Base-by-base conservation (phyloP, 2,888 invertebrate genomes). In the Venusia cambrica region DNA sequence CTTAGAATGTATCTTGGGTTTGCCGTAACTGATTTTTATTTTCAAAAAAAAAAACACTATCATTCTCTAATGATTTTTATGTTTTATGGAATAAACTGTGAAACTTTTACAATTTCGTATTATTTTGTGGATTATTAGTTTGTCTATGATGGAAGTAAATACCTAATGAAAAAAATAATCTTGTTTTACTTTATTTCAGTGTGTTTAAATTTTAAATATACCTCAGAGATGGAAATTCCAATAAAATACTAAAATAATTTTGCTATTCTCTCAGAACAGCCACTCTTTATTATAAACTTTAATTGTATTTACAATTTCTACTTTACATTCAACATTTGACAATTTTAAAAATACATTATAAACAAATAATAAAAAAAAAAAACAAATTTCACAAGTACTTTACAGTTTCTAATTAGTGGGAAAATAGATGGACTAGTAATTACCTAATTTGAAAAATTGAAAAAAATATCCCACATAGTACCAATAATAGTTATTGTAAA, bases 241-340 rank as follows among this genome's bases (percentile, higher is more conserved):
- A 50, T 51, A 46, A 57, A 56, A 58, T 57, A 59, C 37, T 39
- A 32, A 26, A 48, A 50, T 52, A 58, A 63, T 72, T 68, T 77
- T 66, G 74, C 55, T 54, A 70, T 73, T 58, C 87, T 87, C 75
- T 63, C 73, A 87, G 87, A 79, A 83, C 69, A 70, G 57, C 73
- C 75, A 69, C 73, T 73, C 69, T 85, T 87, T 87, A 87, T 87
- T 80, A 87, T 85, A 87, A 87, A 85, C 87, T 85, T 87, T 87
- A 85, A 84, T 75, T 83, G 64, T 85, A 85, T 85, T 78, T 87
- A 84, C 85, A 87, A 78, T 83, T 85, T 80, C 87, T 87, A 87
- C 87, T 84, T 85, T 84, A 84, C 85, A 85, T 80, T 67, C 81
- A 81, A 76, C 79, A 81, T 78, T 77, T 62, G 71, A 78, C 83